phyloP scores from a whole-genome alignment of 2,113 vertebrate genomes.

The Chunga burmeisteri region DNA sequence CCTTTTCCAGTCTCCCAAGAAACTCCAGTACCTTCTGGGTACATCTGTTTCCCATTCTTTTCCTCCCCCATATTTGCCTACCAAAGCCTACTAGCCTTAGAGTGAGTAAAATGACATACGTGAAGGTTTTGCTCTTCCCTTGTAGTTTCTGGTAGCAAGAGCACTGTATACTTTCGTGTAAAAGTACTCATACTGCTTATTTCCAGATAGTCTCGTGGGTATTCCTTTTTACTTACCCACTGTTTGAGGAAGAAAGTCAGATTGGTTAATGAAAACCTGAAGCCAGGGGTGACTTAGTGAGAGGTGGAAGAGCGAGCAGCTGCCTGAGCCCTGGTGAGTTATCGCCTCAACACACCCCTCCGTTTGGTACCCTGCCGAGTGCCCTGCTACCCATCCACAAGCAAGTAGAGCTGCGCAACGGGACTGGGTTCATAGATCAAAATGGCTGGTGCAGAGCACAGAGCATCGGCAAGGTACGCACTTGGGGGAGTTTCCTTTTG shows the following conservation, averaged over 20 bases:
- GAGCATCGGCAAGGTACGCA: fast-evolving
- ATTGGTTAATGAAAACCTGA: not conserved
- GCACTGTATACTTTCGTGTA: not conserved
- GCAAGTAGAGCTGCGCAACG: fast-evolving
- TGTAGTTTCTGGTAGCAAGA: not conserved
- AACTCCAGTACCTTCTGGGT: not conserved
- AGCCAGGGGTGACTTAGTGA: not conserved
- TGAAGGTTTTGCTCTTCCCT: not conserved
- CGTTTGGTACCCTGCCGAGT: not conserved
- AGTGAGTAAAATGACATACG: not conserved
- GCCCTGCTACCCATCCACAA: not conserved
- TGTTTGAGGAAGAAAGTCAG: not conserved
- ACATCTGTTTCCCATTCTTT: not conserved
- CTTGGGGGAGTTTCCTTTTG: fast-evolving
- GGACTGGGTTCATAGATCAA: not conserved
- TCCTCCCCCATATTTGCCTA: not conserved
- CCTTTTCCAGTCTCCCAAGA: not conserved
- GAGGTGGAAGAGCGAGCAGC: not conserved
- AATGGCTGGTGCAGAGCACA: fast-evolving
- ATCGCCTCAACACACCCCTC: not conserved
- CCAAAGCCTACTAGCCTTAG: not conserved
- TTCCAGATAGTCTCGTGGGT: not conserved
- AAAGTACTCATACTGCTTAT: not conserved
- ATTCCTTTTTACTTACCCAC: fast-evolving
- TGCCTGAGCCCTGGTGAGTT: not conserved